phyloP scores from a whole-genome alignment of 2,113 vertebrate genomes.

The Pleuronectes platessa region DNA sequence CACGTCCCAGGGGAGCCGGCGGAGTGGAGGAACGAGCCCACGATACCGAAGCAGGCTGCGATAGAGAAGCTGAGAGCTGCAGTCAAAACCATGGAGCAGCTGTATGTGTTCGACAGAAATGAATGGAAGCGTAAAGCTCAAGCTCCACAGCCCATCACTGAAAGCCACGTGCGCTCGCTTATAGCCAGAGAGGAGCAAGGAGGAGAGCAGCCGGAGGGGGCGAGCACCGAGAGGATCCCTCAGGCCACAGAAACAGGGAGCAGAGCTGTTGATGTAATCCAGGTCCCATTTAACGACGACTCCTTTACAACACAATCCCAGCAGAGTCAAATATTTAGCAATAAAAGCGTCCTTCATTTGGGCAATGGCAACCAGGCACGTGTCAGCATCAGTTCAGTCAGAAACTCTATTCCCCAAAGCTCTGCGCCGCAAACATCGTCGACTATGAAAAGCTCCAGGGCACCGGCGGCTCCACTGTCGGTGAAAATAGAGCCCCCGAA shows the following conservation, averaged over 20 bases:
- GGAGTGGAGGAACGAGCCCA: slow-evolving; percentile 80
- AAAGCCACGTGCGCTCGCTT: slow-evolving; percentile 91
- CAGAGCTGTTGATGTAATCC: slow-evolving; percentile 50
- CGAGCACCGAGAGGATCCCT: slow-evolving; percentile 16
- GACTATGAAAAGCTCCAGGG: slow-evolving; percentile 57
- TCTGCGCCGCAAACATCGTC: slow-evolving; percentile 42
- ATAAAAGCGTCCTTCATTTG: slow-evolving; percentile 72
- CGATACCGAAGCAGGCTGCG: slow-evolving; percentile 84
- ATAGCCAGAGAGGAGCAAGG: slow-evolving; percentile 85
- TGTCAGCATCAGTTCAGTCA: slow-evolving; percentile 50
- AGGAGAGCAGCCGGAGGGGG: slow-evolving; percentile 53
- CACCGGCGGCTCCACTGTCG: slow-evolving; percentile 59
- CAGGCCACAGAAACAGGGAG: slow-evolving; percentile 19
- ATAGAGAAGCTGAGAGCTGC: slow-evolving; percentile 95
- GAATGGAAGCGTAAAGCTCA: slow-evolving; percentile 95
- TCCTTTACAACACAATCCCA: slow-evolving; percentile 57
- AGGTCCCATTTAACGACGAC: slow-evolving; percentile 53
- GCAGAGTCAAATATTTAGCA: slow-evolving; percentile 65
- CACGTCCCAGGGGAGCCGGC: slow-evolving; percentile 67
- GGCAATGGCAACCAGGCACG: slow-evolving; percentile 73
- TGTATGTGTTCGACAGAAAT: slow-evolving; percentile 91
- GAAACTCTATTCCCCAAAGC: slow-evolving; percentile 46
- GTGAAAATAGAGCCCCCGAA: slow-evolving; percentile 75
- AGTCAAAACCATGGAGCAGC: slow-evolving; percentile 95
- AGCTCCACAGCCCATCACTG: slow-evolving; percentile 82